Conservation (phyloP, 2,797 vertebrate genomes). For the Miichthys miiuy region DNA sequence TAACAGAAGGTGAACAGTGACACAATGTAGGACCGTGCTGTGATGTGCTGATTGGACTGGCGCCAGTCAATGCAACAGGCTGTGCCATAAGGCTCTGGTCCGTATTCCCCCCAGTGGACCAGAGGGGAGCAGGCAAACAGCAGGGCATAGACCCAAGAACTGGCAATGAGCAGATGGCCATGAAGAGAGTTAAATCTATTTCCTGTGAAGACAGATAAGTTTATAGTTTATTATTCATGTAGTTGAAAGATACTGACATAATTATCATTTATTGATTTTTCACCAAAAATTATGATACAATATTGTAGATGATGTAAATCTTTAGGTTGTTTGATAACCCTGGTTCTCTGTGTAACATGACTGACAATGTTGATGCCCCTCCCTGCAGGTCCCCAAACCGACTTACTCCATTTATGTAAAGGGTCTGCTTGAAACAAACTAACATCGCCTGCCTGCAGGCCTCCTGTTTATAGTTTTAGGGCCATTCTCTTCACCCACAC, state of each 20-base stretch:
- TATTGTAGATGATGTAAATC: background rate
- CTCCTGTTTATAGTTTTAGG: background rate
- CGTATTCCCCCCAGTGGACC: constrained; percentile 86
- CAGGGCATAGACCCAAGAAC: constrained; percentile 84
- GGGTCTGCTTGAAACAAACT: background rate
- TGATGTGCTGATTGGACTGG: constrained; percentile 75
- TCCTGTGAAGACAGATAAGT: constrained; percentile 72
- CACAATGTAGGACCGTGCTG: constrained; percentile 81
- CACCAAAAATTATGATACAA: background rate
- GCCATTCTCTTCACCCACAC: background rate
- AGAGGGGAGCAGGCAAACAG: constrained; percentile 86
- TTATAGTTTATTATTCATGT: background rate
- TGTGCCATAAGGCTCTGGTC: constrained; percentile 87
- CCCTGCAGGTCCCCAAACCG: background rate
- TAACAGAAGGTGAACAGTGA: constrained; percentile 87
- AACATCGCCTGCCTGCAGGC: background rate
- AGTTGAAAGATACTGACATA: constrained; percentile 17
- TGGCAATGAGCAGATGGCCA: constrained; percentile 78
- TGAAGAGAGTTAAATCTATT: constrained; percentile 84
- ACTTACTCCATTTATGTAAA: background rate
- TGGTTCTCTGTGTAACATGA: background rate
- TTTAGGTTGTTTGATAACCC: background rate
- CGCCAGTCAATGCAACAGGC: constrained; percentile 89
- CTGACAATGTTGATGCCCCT: background rate
- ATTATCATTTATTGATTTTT: background rate